phyloP scores from a whole-genome alignment of 2,888 invertebrate species.

The Julus scanicus region DNA sequence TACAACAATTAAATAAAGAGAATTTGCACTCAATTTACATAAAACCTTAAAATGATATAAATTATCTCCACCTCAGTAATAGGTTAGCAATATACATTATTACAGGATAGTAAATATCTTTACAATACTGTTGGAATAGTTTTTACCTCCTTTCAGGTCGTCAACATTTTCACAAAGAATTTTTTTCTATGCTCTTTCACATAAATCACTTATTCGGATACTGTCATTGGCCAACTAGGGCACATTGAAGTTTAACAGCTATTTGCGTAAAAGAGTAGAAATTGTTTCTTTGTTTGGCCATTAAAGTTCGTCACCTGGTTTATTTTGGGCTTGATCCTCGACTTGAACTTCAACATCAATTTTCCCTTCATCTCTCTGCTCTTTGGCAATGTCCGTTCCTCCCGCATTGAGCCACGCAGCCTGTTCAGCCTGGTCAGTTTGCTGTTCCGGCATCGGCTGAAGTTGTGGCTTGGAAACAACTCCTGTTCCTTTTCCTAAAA shows the following conservation, averaged over 20 bases:
- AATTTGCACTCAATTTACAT: background rate
- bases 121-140: slow-evolving; percentile 10
- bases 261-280: background rate
- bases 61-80: background rate
- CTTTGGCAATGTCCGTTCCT: background rate
- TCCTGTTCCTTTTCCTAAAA: slow-evolving; percentile 65
- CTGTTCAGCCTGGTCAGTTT: background rate
- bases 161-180: background rate
- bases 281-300: background rate
- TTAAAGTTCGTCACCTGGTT: background rate
- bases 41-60: slow-evolving; percentile 12
- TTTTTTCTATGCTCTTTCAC: background rate
- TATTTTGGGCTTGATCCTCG: background rate
- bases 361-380: background rate
- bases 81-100: slow-evolving; percentile 18
- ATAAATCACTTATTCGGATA: background rate
- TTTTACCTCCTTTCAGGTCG: background rate
- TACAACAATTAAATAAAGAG: background rate
- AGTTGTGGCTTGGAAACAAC: background rate
- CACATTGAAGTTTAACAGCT: too few species aligned
- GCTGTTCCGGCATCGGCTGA: background rate
- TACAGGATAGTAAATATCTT: background rate
- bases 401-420: background rate
- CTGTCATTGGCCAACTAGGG: background rate
- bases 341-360: background rate